These are phyloP conservation scores for Agonopterix arenella DNA, from an alignment of 2,888 invertebrate species.

Conservation along the genomic window DNA sequence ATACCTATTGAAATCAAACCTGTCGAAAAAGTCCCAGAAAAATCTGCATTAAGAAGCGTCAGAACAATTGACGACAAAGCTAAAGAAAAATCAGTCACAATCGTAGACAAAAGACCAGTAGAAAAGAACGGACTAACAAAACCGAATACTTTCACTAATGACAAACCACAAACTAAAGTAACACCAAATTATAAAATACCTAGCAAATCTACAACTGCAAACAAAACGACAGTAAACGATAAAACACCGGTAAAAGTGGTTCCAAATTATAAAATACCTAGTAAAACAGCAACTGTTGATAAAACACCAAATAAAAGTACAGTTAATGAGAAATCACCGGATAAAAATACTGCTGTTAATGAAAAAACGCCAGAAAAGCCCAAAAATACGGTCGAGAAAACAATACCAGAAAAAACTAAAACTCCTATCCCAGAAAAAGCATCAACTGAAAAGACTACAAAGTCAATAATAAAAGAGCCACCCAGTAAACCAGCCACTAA, in stretches of 20 bases:
- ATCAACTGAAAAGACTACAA: background rate
- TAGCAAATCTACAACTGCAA: constrained; percentile 1
- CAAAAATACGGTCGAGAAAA: too few relatives aligned
- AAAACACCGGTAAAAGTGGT: background rate
- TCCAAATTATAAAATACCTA: background rate
- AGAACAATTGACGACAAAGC: constrained; percentile 63
- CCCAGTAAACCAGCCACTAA: constrained; percentile 4
- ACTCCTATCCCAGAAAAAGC: too few relatives aligned
- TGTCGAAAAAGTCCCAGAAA: constrained; percentile 42
- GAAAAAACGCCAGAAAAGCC: too few relatives aligned
- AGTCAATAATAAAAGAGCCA: constrained; percentile 11
- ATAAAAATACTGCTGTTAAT: too few relatives aligned
- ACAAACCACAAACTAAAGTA: constrained; percentile 33
- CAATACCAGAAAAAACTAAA: too few relatives aligned
- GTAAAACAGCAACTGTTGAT: constrained; percentile 1
- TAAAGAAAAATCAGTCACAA: constrained; percentile 64
- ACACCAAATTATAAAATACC: constrained; percentile 1
- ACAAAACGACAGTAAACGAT: constrained; percentile 7
- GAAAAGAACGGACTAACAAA: constrained; percentile 30
- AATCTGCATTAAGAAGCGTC: constrained; percentile 50
- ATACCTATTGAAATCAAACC: constrained; percentile 8
- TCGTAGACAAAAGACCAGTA: constrained; percentile 48
- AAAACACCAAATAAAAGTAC: constrained; percentile 2
- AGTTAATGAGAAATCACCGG: constrained; percentile 3
- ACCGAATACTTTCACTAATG: constrained; percentile 6